Evolutionary conservation across 2,113 vertebrate genomes (phyloP).

Genomic region (Eublepharis macularius): DNA sequence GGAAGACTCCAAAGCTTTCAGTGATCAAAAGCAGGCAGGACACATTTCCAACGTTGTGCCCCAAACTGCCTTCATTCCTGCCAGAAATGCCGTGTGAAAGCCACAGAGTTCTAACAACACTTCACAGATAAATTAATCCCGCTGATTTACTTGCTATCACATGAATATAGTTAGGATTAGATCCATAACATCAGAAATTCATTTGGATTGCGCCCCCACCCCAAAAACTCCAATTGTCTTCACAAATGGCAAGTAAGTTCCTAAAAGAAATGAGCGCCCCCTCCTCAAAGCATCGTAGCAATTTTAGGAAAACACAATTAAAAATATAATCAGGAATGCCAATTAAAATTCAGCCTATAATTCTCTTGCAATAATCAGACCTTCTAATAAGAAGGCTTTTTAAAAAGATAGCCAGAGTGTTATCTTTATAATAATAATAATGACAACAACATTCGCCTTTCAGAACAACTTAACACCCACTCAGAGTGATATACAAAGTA

Average conservation of each 20-base stretch:
- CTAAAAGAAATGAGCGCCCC: background rate
- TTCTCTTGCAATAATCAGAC: background rate
- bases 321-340: background rate
- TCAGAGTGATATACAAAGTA: no score
- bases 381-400: background rate
- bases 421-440: no score
- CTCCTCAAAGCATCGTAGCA: background rate
- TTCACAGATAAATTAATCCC: no score
- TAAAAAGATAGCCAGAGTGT: no score
- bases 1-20: background rate
- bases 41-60: no score
- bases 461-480: no score
- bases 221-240: background rate
- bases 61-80: no score
- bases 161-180: background rate
- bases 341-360: background rate
- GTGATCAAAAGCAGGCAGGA: background rate
- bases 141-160: no score
- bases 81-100: no score
- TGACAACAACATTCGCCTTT: no score
- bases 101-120: no score
- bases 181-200: background rate
- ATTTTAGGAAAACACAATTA: background rate
- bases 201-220: background rate
- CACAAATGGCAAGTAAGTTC: background rate